These are phyloP conservation scores for Aphaenogaster ashmeadi DNA, from an alignment of 1,140 invertebrate species.

Conservation along the genomic window DNA sequence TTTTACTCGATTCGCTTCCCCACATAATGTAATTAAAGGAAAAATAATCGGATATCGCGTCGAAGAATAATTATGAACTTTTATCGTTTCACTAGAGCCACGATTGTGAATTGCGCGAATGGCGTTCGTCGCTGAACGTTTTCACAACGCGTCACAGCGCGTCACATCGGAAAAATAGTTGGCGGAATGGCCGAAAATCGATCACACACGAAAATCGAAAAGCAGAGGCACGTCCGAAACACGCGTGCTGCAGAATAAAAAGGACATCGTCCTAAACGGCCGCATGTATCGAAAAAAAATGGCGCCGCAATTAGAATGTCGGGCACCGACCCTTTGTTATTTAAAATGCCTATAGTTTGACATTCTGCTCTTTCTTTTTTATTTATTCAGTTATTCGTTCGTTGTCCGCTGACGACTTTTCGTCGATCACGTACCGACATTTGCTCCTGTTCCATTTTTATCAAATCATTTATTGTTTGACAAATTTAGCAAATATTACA, in stretches of 20 bases:
- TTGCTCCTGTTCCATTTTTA: constrained; percentile 36
- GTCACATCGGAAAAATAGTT: constrained; percentile 51
- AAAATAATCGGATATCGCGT: not conserved
- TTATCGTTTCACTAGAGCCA: constrained; percentile 1
- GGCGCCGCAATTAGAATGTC: constrained; percentile 69
- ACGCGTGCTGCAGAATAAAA: constrained; percentile 40
- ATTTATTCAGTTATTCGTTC: constrained; percentile 47
- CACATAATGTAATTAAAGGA: constrained; percentile 24
- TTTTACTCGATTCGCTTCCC: not conserved
- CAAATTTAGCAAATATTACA: constrained; percentile 48
- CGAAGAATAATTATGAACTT: constrained; percentile 37
- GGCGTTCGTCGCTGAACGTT: constrained; percentile 9
- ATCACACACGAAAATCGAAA: constrained; percentile 64
- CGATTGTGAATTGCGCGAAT: constrained; percentile 28
- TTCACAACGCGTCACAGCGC: constrained; percentile 29
- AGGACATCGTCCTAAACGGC: constrained; percentile 56
- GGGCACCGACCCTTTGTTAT: constrained; percentile 64
- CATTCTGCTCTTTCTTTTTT: constrained; percentile 40
- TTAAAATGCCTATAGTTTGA: constrained; percentile 62
- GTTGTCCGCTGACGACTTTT: constrained; percentile 38
- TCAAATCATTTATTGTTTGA: constrained; percentile 48
- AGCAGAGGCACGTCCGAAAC: constrained; percentile 55
- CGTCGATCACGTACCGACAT: constrained; percentile 44
- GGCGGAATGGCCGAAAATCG: constrained; percentile 42
- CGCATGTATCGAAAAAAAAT: constrained; percentile 72